These are phyloP conservation scores for Macaria liturata DNA, from an alignment of 2,888 invertebrate species.

Conservation along the genomic window DNA sequence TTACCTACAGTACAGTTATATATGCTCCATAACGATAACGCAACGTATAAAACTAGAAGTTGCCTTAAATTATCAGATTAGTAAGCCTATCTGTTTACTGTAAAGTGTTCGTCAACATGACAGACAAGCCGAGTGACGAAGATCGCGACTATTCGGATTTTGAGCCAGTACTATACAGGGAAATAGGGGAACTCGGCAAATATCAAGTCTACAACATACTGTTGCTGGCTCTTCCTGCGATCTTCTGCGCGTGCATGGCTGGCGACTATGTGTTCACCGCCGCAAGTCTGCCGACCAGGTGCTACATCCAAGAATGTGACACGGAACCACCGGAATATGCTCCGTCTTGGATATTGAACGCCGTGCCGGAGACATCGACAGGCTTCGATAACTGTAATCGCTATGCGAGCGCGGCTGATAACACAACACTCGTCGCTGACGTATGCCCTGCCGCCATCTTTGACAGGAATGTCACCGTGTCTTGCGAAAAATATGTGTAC, in stretches of 20 bases:
- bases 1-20: conserved; percentile 19
- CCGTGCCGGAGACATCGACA: conserved; percentile 56
- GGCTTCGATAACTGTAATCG: conserved; percentile 67
- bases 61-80: conserved; percentile 36
- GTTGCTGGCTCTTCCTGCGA: conserved; percentile 57
- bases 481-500: conserved; percentile 65
- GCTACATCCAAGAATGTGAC: conserved; percentile 64
- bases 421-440: conserved; percentile 32
- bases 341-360: conserved; percentile 63
- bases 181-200: conserved; percentile 68
- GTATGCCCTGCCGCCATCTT: conserved; percentile 59
- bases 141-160: conserved; percentile 49
- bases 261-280: conserved; percentile 72
- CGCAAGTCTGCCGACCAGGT: conserved; percentile 63
- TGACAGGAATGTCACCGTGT: conserved; percentile 51
- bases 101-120: conserved; percentile 34
- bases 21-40: conserved; percentile 24
- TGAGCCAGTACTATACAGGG: conserved; percentile 60
- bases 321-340: conserved; percentile 51
- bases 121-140: conserved; percentile 43
- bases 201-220: conserved; percentile 62
- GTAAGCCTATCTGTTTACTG: conserved; percentile 24
- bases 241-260: conserved; percentile 65
- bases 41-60: conserved; percentile 44
- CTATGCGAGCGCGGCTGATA: conserved; percentile 48